These are phyloP conservation scores for Limnephilus auricula DNA, from an alignment of 2,888 invertebrate genomes.

Conservation along the genomic window DNA sequence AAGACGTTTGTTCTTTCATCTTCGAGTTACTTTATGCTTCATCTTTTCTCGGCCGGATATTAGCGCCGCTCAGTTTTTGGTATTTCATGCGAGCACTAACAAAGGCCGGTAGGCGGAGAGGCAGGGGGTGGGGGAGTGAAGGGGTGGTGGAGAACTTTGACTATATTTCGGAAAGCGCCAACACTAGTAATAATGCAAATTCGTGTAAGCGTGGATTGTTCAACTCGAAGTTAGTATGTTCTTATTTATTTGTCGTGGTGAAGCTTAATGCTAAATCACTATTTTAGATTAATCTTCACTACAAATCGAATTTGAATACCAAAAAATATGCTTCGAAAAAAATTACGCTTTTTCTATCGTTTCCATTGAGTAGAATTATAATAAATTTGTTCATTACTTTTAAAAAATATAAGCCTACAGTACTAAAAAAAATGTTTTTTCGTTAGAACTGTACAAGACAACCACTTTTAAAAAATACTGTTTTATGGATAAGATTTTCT, in stretches of 20 bases:
- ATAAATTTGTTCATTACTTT: too few relatives aligned
- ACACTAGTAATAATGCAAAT: conserved; percentile 22
- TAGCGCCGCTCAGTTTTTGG: conserved; percentile 43
- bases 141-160: not conserved
- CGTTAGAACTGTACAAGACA: too few relatives aligned
- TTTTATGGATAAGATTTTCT: too few relatives aligned
- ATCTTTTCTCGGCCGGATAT: conserved; percentile 45
- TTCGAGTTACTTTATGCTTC: not conserved
- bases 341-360: too few relatives aligned
- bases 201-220: conserved; percentile 14
- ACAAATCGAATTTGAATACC: too few relatives aligned
- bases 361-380: too few relatives aligned
- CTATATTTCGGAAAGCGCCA: conserved; percentile 8
- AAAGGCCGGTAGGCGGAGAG: not conserved
- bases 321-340: too few relatives aligned
- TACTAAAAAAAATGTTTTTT: too few relatives aligned
- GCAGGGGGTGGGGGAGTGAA: not conserved
- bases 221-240: not conserved
- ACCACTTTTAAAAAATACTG: too few relatives aligned
- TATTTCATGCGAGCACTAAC: conserved; percentile 48
- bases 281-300: too few relatives aligned
- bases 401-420: too few relatives aligned
- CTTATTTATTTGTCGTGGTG: not conserved
- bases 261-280: too few relatives aligned
- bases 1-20: not conserved